Conservation (phyloP, 2,797 vertebrate species). For the Monodelphis domestica region DNA sequence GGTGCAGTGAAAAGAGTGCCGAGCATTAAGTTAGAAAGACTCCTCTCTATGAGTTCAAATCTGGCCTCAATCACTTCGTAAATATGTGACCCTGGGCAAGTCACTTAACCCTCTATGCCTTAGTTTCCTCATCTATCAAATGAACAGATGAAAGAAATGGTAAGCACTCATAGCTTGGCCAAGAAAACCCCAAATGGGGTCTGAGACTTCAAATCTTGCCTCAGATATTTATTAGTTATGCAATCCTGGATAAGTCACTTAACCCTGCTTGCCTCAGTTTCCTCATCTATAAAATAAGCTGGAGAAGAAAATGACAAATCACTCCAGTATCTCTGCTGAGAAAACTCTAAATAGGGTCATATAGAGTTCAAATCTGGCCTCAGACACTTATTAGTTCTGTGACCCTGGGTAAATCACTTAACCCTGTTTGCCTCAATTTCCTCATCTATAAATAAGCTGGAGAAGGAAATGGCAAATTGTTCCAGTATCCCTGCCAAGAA, state of each 20-base stretch:
- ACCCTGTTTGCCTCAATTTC: too few relatives aligned
- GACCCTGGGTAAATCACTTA: too few relatives aligned
- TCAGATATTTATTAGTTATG: neutral
- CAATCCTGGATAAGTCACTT: neutral
- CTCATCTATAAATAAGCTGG: too few relatives aligned
- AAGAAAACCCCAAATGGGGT: too few relatives aligned
- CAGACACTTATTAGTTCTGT: too few relatives aligned
- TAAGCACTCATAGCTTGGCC: too few relatives aligned
- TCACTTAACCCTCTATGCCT: neutral
- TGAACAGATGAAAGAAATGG: too few relatives aligned
- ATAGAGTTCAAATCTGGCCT: too few relatives aligned
- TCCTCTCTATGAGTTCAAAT: neutral
- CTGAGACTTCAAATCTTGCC: neutral
- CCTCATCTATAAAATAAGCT: neutral
- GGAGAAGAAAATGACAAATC: neutral
- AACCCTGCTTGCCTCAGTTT: neutral
- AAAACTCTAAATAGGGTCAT: neutral
- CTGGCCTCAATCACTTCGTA: neutral
- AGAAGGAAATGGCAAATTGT: too few relatives aligned
- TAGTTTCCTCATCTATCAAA: neutral
- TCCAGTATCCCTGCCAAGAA: too few relatives aligned
- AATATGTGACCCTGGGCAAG: neutral
- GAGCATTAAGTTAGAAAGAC: neutral
- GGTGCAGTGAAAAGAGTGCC: neutral
- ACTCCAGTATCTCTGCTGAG: neutral